Evolutionary conservation across 2,888 invertebrate genomes (phyloP), one percentile per base, ranked within the genome.

Genomic region (Poecilobothrus nobilitatus): DNA sequence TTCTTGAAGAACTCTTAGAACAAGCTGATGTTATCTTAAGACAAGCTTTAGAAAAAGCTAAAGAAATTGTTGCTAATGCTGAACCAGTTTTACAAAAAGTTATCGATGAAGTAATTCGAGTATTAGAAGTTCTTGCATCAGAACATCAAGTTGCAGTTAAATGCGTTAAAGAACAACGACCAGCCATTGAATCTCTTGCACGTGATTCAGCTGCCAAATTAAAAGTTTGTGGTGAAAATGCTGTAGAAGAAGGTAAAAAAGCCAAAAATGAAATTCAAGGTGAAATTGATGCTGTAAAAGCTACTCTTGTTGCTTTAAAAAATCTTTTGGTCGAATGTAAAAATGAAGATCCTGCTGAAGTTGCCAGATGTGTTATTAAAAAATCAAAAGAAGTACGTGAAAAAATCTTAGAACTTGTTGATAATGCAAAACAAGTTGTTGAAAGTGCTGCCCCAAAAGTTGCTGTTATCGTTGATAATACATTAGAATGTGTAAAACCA

Each of bases 61-160:
- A 53, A 53, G n/a, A 53, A 53, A 53, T 53, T 53, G 18, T 53
- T 53, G 53, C 53, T 15, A 53, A 53, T 53, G 53, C 53, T n/a
- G 53, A 53, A 53, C 53, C 53, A 18, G 15, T 53, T n/a, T n/a
- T 53, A 18, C 15, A 53, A 53, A 53, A 53, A 53, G 53, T n/a
- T 18, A 53, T 53, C n/a, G 53, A 53, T 53, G 53, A 53, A 18
- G 18, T 6, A 18, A 53, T 53, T 53, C 15, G 53, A 3, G 6
- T 18, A 18, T 53, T 53, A 53, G 53, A 53, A 53, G 18, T 18
- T 12, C 15, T 53, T 53, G n/a, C 15, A 6, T 1, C 9, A 9
- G 53, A 53, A 53, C 15, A 53, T 18, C 2, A 6, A 53, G 53
- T 53, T 18, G 53, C n/a, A 18, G 53, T 53, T 4, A 53, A 53